These are phyloP conservation scores for Zaprionus obscuricornis DNA, from an alignment of 2,888 invertebrate genomes.

Conservation along the genomic window DNA sequence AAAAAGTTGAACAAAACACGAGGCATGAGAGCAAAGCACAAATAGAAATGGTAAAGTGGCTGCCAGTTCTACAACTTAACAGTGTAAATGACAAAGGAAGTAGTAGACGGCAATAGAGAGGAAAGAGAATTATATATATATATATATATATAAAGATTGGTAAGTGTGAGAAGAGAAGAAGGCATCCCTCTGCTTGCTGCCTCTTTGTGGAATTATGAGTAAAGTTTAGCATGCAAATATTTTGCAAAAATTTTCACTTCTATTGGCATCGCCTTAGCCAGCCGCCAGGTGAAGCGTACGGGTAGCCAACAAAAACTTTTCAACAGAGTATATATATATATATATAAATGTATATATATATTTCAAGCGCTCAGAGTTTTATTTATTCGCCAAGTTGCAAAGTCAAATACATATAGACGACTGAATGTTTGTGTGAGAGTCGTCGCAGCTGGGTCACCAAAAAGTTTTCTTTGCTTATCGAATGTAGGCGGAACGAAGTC, in stretches of 20 bases:
- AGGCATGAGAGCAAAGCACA: conserved; percentile 19
- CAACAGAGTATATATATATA: conserved; percentile 27
- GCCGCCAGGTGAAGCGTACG: conserved; percentile 61
- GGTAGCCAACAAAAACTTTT: conserved; percentile 57
- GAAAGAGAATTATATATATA: too few relatives aligned
- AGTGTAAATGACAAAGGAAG: too few relatives aligned
- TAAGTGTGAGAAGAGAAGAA: background rate
- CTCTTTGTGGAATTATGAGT: conserved; percentile 61
- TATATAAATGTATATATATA: conserved; percentile 25
- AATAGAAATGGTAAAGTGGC: conserved; percentile 49
- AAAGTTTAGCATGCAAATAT: conserved; percentile 74
- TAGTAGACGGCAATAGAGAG: background rate
- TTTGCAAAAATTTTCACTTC: conserved; percentile 65
- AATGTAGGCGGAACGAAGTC: conserved; percentile 39
- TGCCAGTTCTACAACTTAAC: conserved; percentile 30
- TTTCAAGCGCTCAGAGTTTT: conserved; percentile 57
- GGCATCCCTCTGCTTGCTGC: background rate
- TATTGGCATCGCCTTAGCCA: too few relatives aligned
- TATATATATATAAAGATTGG: too few relatives aligned
- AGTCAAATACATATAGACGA: too few relatives aligned
- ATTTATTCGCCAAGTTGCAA: conserved; percentile 65
- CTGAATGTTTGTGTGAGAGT: background rate
- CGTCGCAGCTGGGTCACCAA: conserved; percentile 59
- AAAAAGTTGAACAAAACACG: conserved; percentile 12
- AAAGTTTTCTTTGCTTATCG: conserved; percentile 55